These are phyloP conservation scores for Pantala flavescens DNA, from an alignment of 1,140 invertebrate genomes.

Conservation along the genomic window DNA sequence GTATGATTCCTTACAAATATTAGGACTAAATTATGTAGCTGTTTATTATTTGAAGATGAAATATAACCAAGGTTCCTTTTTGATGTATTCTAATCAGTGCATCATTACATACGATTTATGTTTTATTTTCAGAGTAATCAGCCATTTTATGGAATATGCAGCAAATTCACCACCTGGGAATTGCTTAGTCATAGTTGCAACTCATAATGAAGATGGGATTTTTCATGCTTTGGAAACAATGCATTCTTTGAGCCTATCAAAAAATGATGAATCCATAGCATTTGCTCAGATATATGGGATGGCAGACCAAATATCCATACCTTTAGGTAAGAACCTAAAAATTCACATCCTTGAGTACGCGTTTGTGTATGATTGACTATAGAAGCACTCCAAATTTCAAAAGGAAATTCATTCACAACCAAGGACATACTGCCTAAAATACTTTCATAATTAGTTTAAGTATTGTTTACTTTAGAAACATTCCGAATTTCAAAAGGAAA, in stretches of 20 bases:
- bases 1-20: no score
- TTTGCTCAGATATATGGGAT: conserved; percentile 47
- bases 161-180: neutral
- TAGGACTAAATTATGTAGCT: no score
- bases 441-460: neutral
- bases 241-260: conserved; percentile 21
- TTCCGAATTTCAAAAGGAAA: no score
- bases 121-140: neutral
- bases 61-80: no score
- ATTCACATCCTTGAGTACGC: neutral
- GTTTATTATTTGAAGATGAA: no score
- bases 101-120: no score
- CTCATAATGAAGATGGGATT: conserved; percentile 34
- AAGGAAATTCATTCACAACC: neutral
- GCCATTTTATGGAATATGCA: neutral
- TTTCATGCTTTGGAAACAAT: conserved; percentile 25
- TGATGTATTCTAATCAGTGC: no score
- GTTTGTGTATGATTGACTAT: neutral
- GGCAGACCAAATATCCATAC: conserved; percentile 44
- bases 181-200: conserved; percentile 29
- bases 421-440: neutral
- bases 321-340: conserved; percentile 33
- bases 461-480: neutral
- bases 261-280: conserved; percentile 29
- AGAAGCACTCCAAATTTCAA: neutral